phyloP scores from a whole-genome alignment of 1,140 invertebrate genomes.

The Phymorhynchus buccinoides region DNA sequence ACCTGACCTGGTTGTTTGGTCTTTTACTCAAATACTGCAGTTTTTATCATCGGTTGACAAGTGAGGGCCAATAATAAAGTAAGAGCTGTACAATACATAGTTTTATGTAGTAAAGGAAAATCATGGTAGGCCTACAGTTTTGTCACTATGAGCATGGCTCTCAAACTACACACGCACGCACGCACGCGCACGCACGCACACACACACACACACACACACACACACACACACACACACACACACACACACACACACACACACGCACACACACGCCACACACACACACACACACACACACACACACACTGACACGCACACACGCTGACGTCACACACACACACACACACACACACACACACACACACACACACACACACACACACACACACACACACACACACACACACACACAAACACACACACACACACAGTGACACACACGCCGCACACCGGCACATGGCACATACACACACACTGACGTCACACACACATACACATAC shows the following conservation, averaged over 20 bases:
- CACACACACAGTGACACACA: neutral
- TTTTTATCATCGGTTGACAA: too few relatives aligned
- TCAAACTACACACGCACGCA: neutral
- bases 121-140: too few relatives aligned
- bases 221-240: too few relatives aligned
- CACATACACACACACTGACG: constrained; percentile 8
- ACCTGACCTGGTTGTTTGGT: too few relatives aligned
- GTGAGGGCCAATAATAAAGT: too few relatives aligned
- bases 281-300: neutral
- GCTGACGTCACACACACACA: neutral
- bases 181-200: neutral
- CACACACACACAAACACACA: neutral
- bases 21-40: too few relatives aligned
- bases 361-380: neutral
- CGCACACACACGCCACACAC: neutral
- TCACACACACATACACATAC: constrained; percentile 19
- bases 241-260: too few relatives aligned
- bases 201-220: too few relatives aligned
- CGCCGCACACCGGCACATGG: constrained; percentile 12
- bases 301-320: neutral
- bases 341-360: neutral
- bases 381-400: neutral
- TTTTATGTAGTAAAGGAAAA: too few relatives aligned
- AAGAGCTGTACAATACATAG: too few relatives aligned
- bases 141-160: too few relatives aligned